Base-by-base conservation (phyloP, 2,797 vertebrate genomes). In the Zalophus californianus region DNA sequence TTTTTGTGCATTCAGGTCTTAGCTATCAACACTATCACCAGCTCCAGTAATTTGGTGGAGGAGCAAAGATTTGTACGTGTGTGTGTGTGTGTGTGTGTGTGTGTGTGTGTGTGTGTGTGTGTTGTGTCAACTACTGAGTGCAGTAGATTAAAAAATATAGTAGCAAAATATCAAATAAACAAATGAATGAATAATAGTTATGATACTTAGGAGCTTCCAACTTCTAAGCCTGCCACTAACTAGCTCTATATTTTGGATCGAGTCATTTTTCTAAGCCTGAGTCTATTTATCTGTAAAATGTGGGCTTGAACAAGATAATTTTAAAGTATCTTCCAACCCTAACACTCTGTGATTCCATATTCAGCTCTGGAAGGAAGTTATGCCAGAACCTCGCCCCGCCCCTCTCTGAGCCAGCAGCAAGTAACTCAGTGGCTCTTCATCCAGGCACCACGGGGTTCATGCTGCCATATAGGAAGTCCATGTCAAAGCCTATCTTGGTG, bases 111-210 rank as follows among this genome's bases (percentile, higher is more conserved):
- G 29, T 79, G 54, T 27, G 20, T 60, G 75, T 44, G 5, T 80
- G 18, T 48, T 25, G 14, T 54, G 56, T 83, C 41, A 92, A 29
- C 32, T 62, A 44, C 32, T 83, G 3, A 29, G 2, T 58, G 2
- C 16, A 5, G 4, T 52, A 3, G 16, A 41, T 60, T 64, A 83
- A 68, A 89, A 79, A 88, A 86, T 7, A 13, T 35, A 87, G 3
- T 15, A 90, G 20, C 32, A 97, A 90, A 87, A 29, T 27, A 96
- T 25, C 79, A 93, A 91, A 44, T 86, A 64, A 87, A 54, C 12
- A 92, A 94, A 44, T 25, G 35, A 84, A 80, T 16, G 72, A 92
- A 72, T 50, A 32, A 54, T 50, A 54, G 7, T 32, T 95, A 13
- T 29, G 41, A 75, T n/a, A 82, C 16, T 60, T 68, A 68, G 8